Percentiles rank a stretch among this genome's conserved stretches.
These are phyloP conservation scores for Tapirus indicus DNA, from an alignment of 2,797 vertebrate species.

Conservation along the genomic window DNA sequence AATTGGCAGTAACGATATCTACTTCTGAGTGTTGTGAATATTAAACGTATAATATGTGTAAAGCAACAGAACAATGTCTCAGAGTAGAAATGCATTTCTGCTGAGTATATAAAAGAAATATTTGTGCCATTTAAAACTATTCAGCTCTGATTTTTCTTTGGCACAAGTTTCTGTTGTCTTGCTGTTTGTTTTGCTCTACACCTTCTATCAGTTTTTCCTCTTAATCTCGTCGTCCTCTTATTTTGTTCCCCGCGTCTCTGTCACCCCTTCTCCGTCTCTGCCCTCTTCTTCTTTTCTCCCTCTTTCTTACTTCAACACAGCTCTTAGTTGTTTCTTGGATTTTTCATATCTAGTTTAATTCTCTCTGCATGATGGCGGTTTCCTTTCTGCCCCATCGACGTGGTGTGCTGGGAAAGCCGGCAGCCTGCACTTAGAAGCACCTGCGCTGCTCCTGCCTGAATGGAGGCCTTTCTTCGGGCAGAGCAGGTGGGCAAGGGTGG, in stretches of 20 bases:
- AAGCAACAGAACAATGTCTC: not conserved
- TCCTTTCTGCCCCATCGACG: not conserved
- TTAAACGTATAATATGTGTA: not conserved
- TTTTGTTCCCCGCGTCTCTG: not conserved
- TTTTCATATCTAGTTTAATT: not conserved
- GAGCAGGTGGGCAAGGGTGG: fast-evolving
- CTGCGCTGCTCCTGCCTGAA: fast-evolving
- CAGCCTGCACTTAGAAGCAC: fast-evolving
- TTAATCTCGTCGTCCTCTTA: not conserved
- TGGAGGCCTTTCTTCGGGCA: fast-evolving
- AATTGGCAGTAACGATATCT: not conserved
- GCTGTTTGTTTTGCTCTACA: not conserved
- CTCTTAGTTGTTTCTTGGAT: not conserved
- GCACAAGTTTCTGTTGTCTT: not conserved
- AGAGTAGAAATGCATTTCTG: not conserved
- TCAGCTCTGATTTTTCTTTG: not conserved
- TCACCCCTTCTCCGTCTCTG: not conserved
- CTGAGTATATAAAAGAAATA: not conserved
- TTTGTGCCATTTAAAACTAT: not conserved
- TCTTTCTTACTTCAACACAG: not conserved
- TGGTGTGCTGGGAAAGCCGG: not conserved
- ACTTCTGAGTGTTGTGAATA: not conserved
- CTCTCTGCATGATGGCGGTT: fast-evolving
- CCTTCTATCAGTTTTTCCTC: not conserved
- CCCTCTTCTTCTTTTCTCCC: not conserved